These are phyloP conservation scores for Nicator chloris DNA, from an alignment of 2,113 vertebrate genomes.

Conservation along the genomic window DNA sequence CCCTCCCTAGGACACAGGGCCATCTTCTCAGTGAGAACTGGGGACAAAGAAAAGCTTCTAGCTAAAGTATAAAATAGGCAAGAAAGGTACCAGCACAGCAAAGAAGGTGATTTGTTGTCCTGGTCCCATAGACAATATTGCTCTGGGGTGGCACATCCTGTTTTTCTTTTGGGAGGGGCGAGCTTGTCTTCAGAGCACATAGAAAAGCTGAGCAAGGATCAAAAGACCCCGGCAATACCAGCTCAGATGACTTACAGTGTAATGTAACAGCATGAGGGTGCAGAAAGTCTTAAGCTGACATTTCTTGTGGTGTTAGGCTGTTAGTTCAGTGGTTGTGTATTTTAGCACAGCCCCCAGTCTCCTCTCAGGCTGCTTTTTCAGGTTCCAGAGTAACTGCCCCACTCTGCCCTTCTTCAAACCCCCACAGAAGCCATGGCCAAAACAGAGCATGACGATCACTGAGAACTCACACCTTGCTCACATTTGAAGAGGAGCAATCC, in stretches of 20 bases:
- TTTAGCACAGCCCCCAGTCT: neutral
- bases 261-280: neutral
- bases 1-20: fast-evolving
- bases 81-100: neutral
- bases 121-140: neutral
- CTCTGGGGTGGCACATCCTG: neutral
- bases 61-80: neutral
- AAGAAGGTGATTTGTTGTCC: neutral
- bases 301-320: neutral
- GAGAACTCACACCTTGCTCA: neutral
- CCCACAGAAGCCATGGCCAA: neutral
- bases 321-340: neutral
- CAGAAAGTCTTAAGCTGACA: neutral
- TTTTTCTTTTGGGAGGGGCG: neutral
- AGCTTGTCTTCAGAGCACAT: neutral
- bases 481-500: neutral
- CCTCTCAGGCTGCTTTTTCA: neutral
- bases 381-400: fast-evolving
- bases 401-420: neutral
- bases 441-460: neutral
- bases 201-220: neutral
- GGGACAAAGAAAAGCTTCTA: neutral
- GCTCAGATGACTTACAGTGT: neutral
- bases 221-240: neutral
- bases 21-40: neutral